Evolutionary conservation across 2,797 vertebrate genomes (phyloP).

Genomic region (Anguilla pacifica): DNA sequence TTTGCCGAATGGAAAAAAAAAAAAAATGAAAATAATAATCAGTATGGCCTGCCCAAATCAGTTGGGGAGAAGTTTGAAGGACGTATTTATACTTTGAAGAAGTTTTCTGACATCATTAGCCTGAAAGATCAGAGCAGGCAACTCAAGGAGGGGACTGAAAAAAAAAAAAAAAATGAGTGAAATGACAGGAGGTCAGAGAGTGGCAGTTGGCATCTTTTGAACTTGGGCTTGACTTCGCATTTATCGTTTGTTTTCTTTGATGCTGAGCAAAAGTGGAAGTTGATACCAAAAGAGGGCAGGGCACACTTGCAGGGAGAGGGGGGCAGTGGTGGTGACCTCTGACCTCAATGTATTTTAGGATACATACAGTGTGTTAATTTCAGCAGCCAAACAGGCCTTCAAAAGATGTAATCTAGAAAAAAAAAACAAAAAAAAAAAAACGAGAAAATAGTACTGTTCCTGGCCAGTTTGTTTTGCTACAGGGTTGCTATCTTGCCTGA

Average conservation of each 20-base stretch:
- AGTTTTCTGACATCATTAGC: constrained; percentile 45
- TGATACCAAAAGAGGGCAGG: constrained; percentile 66
- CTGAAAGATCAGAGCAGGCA: constrained; percentile 45
- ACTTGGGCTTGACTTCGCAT: constrained; percentile 41
- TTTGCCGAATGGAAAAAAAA: constrained; percentile 44
- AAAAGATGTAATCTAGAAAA: neutral
- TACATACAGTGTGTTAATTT: constrained; percentile 42
- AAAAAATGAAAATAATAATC: constrained; percentile 31
- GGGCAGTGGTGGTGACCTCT: constrained; percentile 32
- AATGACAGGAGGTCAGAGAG: constrained; percentile 43
- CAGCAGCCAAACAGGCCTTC: constrained; percentile 3
- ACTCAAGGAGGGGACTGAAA: neutral
- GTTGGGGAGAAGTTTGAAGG: constrained; percentile 41
- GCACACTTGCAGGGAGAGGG: constrained; percentile 38
- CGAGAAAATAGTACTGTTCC: neutral
- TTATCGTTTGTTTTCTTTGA: constrained; percentile 47
- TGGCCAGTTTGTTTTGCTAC: neutral
- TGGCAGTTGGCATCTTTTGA: constrained; percentile 49
- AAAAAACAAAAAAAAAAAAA: neutral
- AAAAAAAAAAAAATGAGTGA: constrained; percentile 32
- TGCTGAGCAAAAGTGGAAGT: constrained; percentile 51
- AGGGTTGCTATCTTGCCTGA: constrained; percentile 3
- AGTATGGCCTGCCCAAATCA: constrained; percentile 43
- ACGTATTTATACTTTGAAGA: constrained; percentile 51
- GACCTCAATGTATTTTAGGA: constrained; percentile 37